Percentiles rank a stretch among this genome's conserved stretches.
Conservation (phyloP, 2,113 vertebrate genomes). For the Centropus bengalensis region DNA sequence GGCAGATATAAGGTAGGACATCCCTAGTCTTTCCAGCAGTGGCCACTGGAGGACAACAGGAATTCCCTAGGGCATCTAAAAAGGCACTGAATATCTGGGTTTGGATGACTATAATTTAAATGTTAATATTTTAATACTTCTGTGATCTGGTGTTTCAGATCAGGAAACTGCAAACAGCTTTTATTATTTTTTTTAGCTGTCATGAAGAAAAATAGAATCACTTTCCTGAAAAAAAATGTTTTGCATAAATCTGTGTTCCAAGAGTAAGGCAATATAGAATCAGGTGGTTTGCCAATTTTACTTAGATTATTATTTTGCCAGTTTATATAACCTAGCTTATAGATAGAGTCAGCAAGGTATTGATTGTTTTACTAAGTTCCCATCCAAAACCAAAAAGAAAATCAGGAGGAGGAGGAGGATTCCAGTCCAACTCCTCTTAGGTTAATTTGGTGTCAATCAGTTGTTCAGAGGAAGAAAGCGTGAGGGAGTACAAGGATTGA, state of each 20-base stretch:
- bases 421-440: background rate
- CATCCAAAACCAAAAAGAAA: background rate
- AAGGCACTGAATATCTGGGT: background rate
- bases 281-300: background rate
- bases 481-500: slow-evolving; percentile 28
- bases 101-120: background rate
- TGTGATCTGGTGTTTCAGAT: background rate
- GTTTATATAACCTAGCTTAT: background rate
- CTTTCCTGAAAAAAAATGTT: slow-evolving; percentile 47
- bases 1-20: background rate
- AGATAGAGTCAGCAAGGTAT: slow-evolving; percentile 34
- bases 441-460: slow-evolving; percentile 34
- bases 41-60: background rate
- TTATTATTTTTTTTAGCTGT: slow-evolving; percentile 9
- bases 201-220: background rate
- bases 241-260: slow-evolving; percentile 22
- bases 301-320: background rate
- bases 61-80: background rate
- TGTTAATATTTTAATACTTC: background rate
- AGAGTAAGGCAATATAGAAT: background rate
- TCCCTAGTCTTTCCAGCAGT: background rate
- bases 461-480: background rate
- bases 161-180: background rate
- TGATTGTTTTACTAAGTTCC: background rate
- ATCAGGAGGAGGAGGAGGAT: background rate